Evolutionary conservation across 2,888 invertebrate genomes (phyloP).

Genomic region (Atrina japonica): DNA sequence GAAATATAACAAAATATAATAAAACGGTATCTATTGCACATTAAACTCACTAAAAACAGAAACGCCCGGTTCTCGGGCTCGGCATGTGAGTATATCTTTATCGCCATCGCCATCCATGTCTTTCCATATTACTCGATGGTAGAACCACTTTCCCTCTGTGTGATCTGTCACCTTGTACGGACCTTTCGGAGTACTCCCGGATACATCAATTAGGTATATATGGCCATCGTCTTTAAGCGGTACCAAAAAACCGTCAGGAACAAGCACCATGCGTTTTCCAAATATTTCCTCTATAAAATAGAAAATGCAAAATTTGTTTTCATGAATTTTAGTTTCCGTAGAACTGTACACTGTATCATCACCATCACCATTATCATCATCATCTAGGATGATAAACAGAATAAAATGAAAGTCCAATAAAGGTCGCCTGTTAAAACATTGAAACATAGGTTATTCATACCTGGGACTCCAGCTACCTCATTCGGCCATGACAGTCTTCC

Average conservation of each 20-base stretch:
- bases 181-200: constrained; percentile 37
- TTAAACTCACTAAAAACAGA: too few relatives aligned
- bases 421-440: too few relatives aligned
- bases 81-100: constrained; percentile 61
- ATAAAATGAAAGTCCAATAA: too few relatives aligned
- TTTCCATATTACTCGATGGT: constrained; percentile 63
- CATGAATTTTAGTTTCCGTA: too few relatives aligned
- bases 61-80: constrained; percentile 59
- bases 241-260: constrained; percentile 67
- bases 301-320: too few relatives aligned
- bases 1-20: too few relatives aligned
- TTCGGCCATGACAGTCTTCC: constrained; percentile 56
- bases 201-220: constrained; percentile 54
- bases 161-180: constrained; percentile 49
- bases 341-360: too few relatives aligned
- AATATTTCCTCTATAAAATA: constrained; percentile 51
- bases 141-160: constrained; percentile 60
- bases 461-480: constrained; percentile 54
- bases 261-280: constrained; percentile 47
- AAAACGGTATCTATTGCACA: too few relatives aligned
- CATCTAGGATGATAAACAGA: too few relatives aligned
- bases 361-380: too few relatives aligned
- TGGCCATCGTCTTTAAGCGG: constrained; percentile 59
- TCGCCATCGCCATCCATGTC: constrained; percentile 69
- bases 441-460: too few relatives aligned